Evolutionary conservation across 2,797 vertebrate species (phyloP).

Genomic region (Manis pentadactyla): DNA sequence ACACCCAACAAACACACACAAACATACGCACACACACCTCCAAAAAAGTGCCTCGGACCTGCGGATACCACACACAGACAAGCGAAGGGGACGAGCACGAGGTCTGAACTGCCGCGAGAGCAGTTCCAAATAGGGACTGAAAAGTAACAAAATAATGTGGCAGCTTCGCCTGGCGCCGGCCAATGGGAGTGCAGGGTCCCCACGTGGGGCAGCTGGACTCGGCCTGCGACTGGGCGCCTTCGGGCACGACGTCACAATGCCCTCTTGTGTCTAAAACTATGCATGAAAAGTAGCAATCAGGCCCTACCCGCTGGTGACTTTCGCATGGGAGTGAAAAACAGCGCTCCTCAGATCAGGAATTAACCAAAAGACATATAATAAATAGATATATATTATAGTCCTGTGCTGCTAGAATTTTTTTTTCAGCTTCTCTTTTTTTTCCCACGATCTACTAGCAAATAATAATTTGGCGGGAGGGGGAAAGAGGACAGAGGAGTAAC

Average conservation of each 20-base stretch:
- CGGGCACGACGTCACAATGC: constrained; percentile 89
- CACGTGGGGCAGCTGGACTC: constrained; percentile 90
- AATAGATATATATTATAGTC: constrained; percentile 82
- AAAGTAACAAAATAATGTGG: constrained; percentile 85
- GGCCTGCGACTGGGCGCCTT: constrained; percentile 86
- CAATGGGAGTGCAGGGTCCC: constrained; percentile 82
- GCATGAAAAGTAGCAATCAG: constrained; percentile 85
- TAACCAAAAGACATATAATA: constrained; percentile 83
- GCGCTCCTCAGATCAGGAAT: constrained; percentile 82
- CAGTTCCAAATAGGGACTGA: constrained; percentile 88
- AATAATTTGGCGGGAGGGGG: constrained; percentile 69
- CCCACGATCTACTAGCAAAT: constrained; percentile 75
- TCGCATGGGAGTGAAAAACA: constrained; percentile 82
- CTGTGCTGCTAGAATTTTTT: constrained; percentile 32
- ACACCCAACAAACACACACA: background rate
- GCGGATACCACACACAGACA: constrained; percentile 92
- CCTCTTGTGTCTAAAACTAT: constrained; percentile 92
- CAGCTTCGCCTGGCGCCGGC: constrained; percentile 63
- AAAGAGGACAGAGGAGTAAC: constrained; percentile 57
- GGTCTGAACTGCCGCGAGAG: constrained; percentile 92
- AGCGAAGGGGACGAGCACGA: constrained; percentile 89
- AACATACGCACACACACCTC: constrained; percentile 6
- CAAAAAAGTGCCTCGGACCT: constrained; percentile 82
- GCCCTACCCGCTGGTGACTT: constrained; percentile 82
- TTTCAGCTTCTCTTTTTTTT: background rate